Base-by-base conservation (phyloP, 2,113 vertebrate species). In the Corythornis madagascariensis region DNA sequence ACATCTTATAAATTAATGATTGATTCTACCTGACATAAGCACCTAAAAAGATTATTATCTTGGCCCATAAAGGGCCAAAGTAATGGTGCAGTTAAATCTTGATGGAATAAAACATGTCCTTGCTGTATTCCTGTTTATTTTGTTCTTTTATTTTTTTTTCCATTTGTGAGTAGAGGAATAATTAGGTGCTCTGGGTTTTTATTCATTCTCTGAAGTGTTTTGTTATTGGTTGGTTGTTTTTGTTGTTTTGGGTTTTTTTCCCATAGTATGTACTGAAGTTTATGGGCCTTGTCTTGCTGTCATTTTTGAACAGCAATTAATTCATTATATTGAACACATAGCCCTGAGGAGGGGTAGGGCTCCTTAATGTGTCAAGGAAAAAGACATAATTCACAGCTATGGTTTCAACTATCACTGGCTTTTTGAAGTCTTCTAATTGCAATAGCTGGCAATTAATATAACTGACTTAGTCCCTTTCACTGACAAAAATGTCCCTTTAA, bases 1-100 rank as follows among this genome's bases (percentile, higher is more conserved):
- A 90, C 33, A 16, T 89, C 22, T 61, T 77, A 74, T 85, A 88
- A 92, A 92, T 95, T 86, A 92, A 71, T 89, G 86, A 95, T 80
- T 76, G 86, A 96, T 91, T 78, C 86, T 91, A 61, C 59, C 90
- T 91, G 82, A 67, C 52, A 79, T 6, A 52, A 50, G 28, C 42
- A 82, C 60, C 73, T 80, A 47, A 91, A 59, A 89, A 90, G 89
- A 88, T 78, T 88, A 57, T 65, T 89, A 75, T 85, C 87, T 93
- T 55, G 29, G 28, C 67, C 82, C 64, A 72, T 91, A 79, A 91
- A 95, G 82, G 83, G 71, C 57, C 90, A 84, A 94, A 95, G 85
- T 86, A 94, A 92, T 82, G 42, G 47, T 72, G 65, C 33, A 88
- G 52, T 95, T 90, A 93, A 45, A 88, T 90, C 78, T 93, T 84